Conservation (phyloP, 1,140 invertebrate genomes). For the Bombus superbus region DNA sequence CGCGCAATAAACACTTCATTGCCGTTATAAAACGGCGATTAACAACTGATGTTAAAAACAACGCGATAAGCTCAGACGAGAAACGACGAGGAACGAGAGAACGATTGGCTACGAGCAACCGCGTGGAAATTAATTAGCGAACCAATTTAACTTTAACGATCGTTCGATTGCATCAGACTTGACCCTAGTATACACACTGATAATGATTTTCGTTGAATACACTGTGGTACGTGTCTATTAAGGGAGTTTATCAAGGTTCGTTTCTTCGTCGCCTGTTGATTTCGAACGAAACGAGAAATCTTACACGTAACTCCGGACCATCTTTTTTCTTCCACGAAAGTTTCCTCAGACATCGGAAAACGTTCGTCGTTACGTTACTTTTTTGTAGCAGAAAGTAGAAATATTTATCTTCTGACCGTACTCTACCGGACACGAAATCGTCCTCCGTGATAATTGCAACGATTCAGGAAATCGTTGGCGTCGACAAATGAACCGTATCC, state of each 20-base stretch:
- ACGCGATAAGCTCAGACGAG: conserved; percentile 9
- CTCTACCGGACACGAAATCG: background rate
- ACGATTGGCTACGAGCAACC: conserved; percentile 57
- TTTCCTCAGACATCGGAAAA: background rate
- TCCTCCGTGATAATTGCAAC: background rate
- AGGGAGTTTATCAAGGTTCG: conserved; percentile 63
- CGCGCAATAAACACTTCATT: background rate
- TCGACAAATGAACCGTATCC: background rate
- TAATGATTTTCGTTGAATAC: conserved; percentile 71
- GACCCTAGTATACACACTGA: conserved; percentile 69
- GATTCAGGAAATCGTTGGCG: background rate
- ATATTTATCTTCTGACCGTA: background rate
- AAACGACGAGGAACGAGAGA: background rate
- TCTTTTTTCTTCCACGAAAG: background rate
- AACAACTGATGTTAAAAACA: conserved; percentile 42
- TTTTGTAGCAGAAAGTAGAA: background rate
- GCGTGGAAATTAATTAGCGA: conserved; percentile 77
- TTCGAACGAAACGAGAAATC: conserved; percentile 31
- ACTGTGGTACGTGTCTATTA: conserved; percentile 47
- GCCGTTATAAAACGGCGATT: conserved; percentile 19
- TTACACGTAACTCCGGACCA: background rate
- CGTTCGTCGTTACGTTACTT: background rate
- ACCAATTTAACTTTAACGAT: conserved; percentile 78
- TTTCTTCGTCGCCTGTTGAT: conserved; percentile 68
- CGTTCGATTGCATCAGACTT: conserved; percentile 67